Percentiles rank a stretch among this genome's conserved stretches.
phyloP scores from a whole-genome alignment of 2,113 vertebrate species.

The Corapipo altera region DNA sequence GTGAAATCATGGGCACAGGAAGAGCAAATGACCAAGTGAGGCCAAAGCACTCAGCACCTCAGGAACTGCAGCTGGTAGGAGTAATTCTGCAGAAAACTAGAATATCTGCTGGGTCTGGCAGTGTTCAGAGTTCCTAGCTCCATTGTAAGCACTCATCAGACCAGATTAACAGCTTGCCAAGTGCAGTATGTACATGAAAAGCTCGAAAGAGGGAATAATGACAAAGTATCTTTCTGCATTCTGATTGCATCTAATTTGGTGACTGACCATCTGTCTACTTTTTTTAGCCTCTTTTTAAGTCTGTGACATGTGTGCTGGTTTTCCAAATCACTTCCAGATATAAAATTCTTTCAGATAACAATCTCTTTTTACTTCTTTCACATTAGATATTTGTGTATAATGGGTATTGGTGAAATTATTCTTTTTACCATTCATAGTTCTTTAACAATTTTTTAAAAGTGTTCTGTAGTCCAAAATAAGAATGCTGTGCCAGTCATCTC shows the following conservation, averaged over 20 bases:
- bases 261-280: slow-evolving; percentile 15
- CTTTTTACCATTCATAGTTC: neutral
- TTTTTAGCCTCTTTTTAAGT: neutral
- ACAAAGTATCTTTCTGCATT: neutral
- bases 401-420: neutral
- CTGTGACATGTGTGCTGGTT: neutral
- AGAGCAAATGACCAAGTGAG: neutral
- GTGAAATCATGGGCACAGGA: neutral
- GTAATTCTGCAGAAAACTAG: neutral
- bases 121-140: neutral
- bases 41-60: neutral
- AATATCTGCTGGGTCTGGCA: neutral
- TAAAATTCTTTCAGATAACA: neutral
- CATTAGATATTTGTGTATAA: neutral
- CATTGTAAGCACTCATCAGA: neutral
- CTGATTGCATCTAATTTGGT: slow-evolving; percentile 24
- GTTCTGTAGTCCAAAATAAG: neutral
- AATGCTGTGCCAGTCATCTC: neutral
- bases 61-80: neutral
- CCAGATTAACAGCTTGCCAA: neutral
- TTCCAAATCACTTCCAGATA: slow-evolving; percentile 27
- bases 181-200: neutral
- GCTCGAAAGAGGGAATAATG: neutral
- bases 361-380: neutral
- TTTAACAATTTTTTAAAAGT: neutral